These are phyloP conservation scores for Caenorhabditis brenneri DNA, from an alignment of 1,140 invertebrate genomes.

Conservation along the genomic window DNA sequence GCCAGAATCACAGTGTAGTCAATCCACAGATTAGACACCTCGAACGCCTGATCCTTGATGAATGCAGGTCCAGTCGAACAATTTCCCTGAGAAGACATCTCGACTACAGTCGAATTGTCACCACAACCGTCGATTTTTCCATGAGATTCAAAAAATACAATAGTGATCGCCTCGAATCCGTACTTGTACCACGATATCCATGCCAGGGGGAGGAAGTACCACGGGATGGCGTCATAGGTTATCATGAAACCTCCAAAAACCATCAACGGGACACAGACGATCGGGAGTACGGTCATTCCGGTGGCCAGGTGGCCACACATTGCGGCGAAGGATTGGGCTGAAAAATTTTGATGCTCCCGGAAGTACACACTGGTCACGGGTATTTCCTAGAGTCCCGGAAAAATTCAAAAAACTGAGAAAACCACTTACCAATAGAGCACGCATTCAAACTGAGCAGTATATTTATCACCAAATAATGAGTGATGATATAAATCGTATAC, in stretches of 20 bases:
- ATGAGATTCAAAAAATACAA: background rate
- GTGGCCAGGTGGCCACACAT: constrained; percentile 81
- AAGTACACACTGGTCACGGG: no score
- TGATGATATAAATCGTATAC: background rate
- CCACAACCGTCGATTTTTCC: background rate
- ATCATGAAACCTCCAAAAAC: constrained; percentile 93
- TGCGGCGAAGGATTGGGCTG: constrained; percentile 4
- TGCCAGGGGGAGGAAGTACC: constrained; percentile 87
- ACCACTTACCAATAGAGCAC: background rate
- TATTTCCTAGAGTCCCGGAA: no score
- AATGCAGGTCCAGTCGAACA: background rate
- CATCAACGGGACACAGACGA: constrained; percentile 86
- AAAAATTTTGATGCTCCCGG: background rate
- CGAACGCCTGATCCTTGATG: background rate
- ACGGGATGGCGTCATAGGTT: constrained; percentile 83
- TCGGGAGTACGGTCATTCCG: constrained; percentile 86
- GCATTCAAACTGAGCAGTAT: constrained; percentile 23
- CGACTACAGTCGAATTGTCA: background rate
- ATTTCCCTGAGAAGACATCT: background rate
- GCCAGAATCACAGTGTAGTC: background rate
- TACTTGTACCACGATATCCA: constrained; percentile 95
- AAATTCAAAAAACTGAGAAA: no score
- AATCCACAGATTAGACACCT: background rate
- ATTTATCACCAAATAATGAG: constrained; percentile 16
- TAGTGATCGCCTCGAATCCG: constrained; percentile 80